Evolutionary conservation across 2,888 invertebrate species (phyloP), one percentile per base, ranked within the genome.

Genomic region (Ypsolopha scabrella): DNA sequence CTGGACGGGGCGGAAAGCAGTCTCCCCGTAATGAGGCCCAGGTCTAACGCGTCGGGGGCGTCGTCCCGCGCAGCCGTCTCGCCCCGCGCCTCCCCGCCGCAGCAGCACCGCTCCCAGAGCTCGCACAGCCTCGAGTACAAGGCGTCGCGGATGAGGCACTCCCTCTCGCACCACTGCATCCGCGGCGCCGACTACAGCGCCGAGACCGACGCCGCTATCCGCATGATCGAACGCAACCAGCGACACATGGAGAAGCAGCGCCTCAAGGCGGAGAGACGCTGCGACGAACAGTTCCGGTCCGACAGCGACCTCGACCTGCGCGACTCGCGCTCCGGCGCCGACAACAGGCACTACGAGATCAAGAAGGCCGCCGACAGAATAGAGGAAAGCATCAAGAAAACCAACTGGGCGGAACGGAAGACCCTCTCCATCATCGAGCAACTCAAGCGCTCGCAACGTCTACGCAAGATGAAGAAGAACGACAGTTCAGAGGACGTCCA

Each of bases 201-300:
- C 2, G 90, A 90, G 65, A 89, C 89, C 13, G 89, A 89, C 60
- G 89, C 89, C 52, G 87, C 72, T 55, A 85, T 80, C 56, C 86
- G 81, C 67, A 88, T 80, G 80, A 87, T 89, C 62, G 89, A 89
- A 62, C 87, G 80, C 74, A 90, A 87, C 87, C 90, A 72, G 78
- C 85, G 72, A 73, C 89, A 71, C 63, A 80, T 90, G 58, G 90
- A 90, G 63, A 88, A 88, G 61, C 87, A 88, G 60, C 85, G 88
- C 41, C 71, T 88, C 48, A 76, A 75, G 53, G 71, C 72, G 33
- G 88, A 87, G 52, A 67, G 78, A 57, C 55, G 78, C 48, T 69
- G 76, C 41, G 87, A 86, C 14, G 87, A 87, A 3, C 24, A 24
- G 2, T 70, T 85, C 60, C 65, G 79, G 45, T 81, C 81, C 6